Conservation (phyloP, 2,888 invertebrate species). For the Sialis lutaria region DNA sequence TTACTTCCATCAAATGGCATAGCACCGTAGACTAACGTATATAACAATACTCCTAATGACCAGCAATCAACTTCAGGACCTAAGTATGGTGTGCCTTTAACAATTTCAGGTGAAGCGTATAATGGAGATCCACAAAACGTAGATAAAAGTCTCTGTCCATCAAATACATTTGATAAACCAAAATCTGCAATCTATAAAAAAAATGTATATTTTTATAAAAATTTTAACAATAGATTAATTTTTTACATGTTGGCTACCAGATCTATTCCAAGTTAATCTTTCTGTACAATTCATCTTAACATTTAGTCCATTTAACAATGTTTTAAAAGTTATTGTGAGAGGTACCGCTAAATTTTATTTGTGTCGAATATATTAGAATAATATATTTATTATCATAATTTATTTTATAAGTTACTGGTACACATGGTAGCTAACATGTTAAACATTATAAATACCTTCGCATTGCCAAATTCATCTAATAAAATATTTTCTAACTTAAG, state of each 20-base stretch:
- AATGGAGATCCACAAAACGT: conserved; percentile 95
- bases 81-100: conserved; percentile 88
- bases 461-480: conserved; percentile 82
- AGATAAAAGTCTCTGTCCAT: conserved; percentile 65
- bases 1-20: conserved; percentile 99
- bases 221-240: conserved; percentile 1
- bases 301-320: background rate
- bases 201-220: conserved; percentile 5
- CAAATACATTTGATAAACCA: conserved; percentile 93
- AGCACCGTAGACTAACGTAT: conserved; percentile 95
- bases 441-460: conserved; percentile 67
- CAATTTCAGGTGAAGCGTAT: conserved; percentile 95
- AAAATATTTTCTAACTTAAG: conserved; percentile 90
- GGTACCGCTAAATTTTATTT: background rate
- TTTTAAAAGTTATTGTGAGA: background rate
- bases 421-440: too few relatives aligned
- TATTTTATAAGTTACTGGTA: too few relatives aligned
- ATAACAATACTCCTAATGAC: conserved; percentile 93
- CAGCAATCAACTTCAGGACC: conserved; percentile 92
- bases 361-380: background rate
- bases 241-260: background rate
- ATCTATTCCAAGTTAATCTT: background rate
- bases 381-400: background rate
- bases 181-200: conserved; percentile 84
- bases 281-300: too few relatives aligned